Evolutionary conservation across 2,797 vertebrate genomes (phyloP), one percentile per base, ranked within the genome.

Genomic region (Perodicticus potto): DNA sequence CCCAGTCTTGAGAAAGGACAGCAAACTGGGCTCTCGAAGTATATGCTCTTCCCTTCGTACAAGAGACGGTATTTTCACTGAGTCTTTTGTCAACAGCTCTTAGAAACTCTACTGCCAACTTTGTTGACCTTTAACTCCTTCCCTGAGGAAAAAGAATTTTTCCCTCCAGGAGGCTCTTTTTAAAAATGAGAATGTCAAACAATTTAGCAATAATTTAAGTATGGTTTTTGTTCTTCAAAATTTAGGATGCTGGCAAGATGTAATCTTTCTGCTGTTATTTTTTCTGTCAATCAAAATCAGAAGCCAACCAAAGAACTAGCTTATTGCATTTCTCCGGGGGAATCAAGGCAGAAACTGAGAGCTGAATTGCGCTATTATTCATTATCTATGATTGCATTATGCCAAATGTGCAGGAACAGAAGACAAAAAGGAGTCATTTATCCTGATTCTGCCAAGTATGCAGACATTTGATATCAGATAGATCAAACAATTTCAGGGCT

Each of bases 231-330:
- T 92, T 94, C 95, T 96, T 92, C 55, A 34, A 67, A 95, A 93
- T 83, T 87, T 95, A 97, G 93, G 78, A 96, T 73, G 73, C 78
- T 90, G 91, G 96, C 93, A 96, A 96, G 96, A 96, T 73, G 57
- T 88, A 96, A 97, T 94, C 86, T 96, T 92, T 96, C 77, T 94
- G 96, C 72, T 93, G 87, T 97, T 96, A 96, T 78, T 95, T 95
- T 97, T 91, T 70, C 91, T 96, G 86, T 90, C 97, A 91, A 55
- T 97, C 96, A 97, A 86, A 95, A 90, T 91, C 94, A 89, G 84
- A 90, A 93, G 61, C 70, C 90, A 81, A 93, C 87, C 70, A 55
- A 97, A 96, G 84, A 96, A 81, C 55, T 37, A 55, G 65, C 78
- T 94, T 74, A 95, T 55, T 95, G 53, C 84, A 37, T 92, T 96